Evolutionary conservation across 2,113 vertebrate species (phyloP).

Genomic region (Grammomys surdaster): DNA sequence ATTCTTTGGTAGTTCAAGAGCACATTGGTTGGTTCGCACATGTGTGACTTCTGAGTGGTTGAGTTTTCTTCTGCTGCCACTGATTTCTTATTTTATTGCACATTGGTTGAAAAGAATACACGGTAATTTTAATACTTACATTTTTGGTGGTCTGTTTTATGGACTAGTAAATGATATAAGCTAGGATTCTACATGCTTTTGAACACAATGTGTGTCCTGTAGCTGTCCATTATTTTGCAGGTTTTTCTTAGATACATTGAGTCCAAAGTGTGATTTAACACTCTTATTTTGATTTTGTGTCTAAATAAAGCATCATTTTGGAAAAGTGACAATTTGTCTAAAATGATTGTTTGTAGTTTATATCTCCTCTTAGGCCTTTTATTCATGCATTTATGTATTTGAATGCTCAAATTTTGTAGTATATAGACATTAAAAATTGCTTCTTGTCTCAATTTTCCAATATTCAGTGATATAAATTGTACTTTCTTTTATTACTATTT

Average conservation of each 20-base stretch:
- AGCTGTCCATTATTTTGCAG: not conserved
- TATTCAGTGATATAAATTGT: not conserved
- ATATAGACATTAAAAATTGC: not conserved
- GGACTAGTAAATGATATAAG: not conserved
- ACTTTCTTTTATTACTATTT: not conserved
- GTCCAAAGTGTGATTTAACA: not conserved
- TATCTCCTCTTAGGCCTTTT: not conserved
- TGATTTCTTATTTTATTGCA: not conserved
- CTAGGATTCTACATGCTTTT: not conserved
- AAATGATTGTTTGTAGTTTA: not conserved
- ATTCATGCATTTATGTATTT: not conserved
- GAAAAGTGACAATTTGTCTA: not conserved
- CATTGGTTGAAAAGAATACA: not conserved
- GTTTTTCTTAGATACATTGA: not conserved
- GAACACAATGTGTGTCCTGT: not conserved
- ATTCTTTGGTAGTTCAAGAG: not conserved
- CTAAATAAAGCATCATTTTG: not conserved
- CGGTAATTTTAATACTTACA: not conserved
- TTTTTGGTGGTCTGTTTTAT: not conserved
- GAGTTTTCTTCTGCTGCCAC: not conserved
- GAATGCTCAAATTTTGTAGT: not conserved
- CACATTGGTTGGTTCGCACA: not conserved
- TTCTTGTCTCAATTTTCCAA: not conserved
- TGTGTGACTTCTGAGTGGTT: not conserved
- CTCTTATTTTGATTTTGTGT: not conserved